A percentile compares a stretch with the other conserved stretches of the same genome.
phyloP scores from a whole-genome alignment of 2,113 vertebrate species.

The Cercocebus atys region DNA sequence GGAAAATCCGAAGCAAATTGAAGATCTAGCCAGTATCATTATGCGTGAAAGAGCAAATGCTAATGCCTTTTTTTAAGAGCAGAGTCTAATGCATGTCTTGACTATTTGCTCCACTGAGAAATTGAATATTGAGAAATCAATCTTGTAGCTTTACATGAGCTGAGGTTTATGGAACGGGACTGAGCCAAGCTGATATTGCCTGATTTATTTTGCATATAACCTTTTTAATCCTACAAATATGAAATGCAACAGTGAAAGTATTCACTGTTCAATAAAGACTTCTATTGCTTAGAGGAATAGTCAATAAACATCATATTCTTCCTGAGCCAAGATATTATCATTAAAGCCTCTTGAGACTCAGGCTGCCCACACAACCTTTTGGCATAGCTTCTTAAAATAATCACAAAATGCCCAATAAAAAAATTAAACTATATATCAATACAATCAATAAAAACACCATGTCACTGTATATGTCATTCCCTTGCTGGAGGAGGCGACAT shows the following conservation, averaged over 20 bases:
- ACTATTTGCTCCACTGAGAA: slow-evolving; percentile 56
- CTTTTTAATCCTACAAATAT: slow-evolving; percentile 57
- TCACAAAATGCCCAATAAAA: slow-evolving; percentile 12
- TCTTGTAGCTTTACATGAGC: neutral
- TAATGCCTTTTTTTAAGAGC: slow-evolving; percentile 30
- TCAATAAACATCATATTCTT: slow-evolving; percentile 58
- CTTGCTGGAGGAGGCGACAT: neutral
- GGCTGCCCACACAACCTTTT: neutral
- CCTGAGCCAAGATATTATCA: neutral
- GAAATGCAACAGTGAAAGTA: slow-evolving; percentile 50
- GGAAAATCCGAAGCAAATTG: slow-evolving; percentile 8
- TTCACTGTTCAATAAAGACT: slow-evolving; percentile 39
- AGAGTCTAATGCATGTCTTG: slow-evolving; percentile 32
- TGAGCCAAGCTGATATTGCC: slow-evolving; percentile 42
- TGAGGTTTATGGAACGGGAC: slow-evolving; percentile 46
- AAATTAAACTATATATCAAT: slow-evolving; percentile 8
- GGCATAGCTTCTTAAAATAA: slow-evolving; percentile 37
- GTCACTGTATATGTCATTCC: neutral
- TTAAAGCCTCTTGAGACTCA: neutral
- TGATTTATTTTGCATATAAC: slow-evolving; percentile 64
- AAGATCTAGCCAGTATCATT: neutral
- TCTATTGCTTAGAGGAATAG: slow-evolving; percentile 51
- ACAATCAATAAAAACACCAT: neutral
- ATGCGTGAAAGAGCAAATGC: neutral
- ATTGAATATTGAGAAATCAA: slow-evolving; percentile 62